A percentile compares a stretch with the other conserved stretches of the same genome.
These are phyloP conservation scores for Hylaeus volcanicus DNA, from an alignment of 1,140 invertebrate genomes.

Conservation along the genomic window DNA sequence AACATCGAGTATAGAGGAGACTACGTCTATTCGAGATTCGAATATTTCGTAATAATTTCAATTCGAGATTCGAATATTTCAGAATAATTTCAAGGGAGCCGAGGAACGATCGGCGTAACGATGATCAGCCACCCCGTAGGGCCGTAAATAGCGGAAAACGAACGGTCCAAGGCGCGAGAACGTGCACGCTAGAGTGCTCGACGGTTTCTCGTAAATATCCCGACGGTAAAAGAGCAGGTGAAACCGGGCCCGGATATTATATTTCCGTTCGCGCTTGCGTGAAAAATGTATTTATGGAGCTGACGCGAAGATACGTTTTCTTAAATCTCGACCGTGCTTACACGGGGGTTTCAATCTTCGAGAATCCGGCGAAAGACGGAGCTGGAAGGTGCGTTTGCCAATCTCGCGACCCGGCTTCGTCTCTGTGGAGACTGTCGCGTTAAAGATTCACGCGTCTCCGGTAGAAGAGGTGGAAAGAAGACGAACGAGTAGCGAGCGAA, in stretches of 20 bases:
- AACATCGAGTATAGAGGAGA: no score
- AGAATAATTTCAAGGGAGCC: neutral
- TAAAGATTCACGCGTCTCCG: neutral
- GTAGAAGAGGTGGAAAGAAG: no score
- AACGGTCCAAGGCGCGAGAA: neutral
- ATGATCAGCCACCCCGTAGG: neutral
- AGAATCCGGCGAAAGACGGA: neutral
- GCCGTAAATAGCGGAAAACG: neutral
- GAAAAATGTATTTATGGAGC: neutral
- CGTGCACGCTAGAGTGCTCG: neutral
- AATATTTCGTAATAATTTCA: neutral
- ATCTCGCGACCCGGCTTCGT: neutral
- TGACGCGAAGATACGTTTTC: neutral
- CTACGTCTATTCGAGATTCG: neutral
- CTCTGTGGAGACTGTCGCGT: neutral
- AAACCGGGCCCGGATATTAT: slow-evolving; percentile 18
- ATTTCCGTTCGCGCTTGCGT: neutral
- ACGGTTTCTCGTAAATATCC: slow-evolving; percentile 4
- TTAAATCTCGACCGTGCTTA: neutral
- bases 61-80: no score
- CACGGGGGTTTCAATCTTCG: neutral
- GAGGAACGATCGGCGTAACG: slow-evolving; percentile 17
- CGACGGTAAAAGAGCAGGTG: neutral
- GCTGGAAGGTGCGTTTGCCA: neutral
- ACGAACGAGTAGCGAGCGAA: neutral